Conservation (phyloP, 1,140 invertebrate genomes). For the Cyphomyrmex costatus region DNA sequence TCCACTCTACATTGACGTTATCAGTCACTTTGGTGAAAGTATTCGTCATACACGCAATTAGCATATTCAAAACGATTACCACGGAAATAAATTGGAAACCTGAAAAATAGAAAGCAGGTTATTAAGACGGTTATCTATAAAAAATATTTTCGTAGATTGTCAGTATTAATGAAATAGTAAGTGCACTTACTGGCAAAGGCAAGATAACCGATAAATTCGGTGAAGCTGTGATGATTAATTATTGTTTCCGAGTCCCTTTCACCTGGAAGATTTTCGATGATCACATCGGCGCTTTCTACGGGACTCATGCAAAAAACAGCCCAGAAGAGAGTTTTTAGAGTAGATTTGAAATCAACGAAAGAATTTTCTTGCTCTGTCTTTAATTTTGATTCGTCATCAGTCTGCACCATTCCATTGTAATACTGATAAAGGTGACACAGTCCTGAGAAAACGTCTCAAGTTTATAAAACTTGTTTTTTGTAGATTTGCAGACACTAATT, state of each 20-base stretch:
- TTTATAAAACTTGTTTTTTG: not conserved
- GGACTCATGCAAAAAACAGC: conserved; percentile 91
- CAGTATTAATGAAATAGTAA: not conserved
- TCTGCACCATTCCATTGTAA: conserved; percentile 88
- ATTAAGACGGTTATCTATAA: not conserved
- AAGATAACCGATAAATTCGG: conserved; percentile 89
- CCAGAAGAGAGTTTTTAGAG: conserved; percentile 92
- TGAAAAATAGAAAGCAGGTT: conserved; percentile 67
- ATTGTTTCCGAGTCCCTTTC: conserved; percentile 84
- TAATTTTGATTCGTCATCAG: conserved; percentile 85
- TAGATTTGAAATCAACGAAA: conserved; percentile 87
- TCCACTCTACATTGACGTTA: conserved; percentile 89
- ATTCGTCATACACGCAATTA: conserved; percentile 93
- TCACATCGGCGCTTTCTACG: conserved; percentile 89
- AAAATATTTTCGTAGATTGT: not conserved
- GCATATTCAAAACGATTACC: conserved; percentile 92
- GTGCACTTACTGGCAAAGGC: conserved; percentile 86
- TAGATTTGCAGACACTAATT: not conserved
- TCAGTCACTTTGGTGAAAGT: conserved; percentile 90
- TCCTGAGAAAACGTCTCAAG: conserved; percentile 68
- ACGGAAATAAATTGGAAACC: conserved; percentile 90
- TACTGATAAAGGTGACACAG: conserved; percentile 87
- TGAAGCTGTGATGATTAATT: conserved; percentile 88
- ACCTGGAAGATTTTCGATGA: conserved; percentile 88
- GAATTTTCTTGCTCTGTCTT: conserved; percentile 85